Evolutionary conservation across 2,888 invertebrate species (phyloP).

Genomic region (Steromphala cineraria): DNA sequence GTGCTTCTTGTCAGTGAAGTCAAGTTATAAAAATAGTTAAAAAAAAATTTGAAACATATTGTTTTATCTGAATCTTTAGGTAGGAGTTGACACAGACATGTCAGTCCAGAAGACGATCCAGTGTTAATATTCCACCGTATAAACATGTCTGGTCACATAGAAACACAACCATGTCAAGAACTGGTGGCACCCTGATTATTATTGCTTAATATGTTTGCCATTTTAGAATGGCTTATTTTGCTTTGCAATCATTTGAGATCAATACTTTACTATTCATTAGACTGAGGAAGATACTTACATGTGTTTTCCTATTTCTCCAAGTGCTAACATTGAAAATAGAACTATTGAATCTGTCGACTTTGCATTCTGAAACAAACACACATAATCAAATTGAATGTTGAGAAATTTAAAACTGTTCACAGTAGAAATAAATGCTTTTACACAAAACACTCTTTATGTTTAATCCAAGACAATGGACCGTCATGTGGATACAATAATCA

Average conservation of each 20-base stretch:
- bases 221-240: no score
- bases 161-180: constrained; percentile 8
- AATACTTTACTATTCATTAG: no score
- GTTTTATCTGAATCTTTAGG: neutral
- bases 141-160: neutral
- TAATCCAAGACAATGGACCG: no score
- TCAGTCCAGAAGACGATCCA: constrained; percentile 6
- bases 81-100: neutral
- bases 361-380: constrained; percentile 77
- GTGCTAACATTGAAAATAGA: constrained; percentile 93
- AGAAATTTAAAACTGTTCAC: no score
- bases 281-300: constrained; percentile 80
- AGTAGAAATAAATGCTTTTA: no score
- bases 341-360: constrained; percentile 80
- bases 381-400: no score
- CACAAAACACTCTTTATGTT: no score
- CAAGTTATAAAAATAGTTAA: no score
- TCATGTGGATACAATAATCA: no score
- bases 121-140: neutral
- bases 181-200: neutral
- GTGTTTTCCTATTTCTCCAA: constrained; percentile 97
- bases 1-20: no score
- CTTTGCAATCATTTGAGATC: no score
- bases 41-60: no score
- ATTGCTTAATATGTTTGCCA: neutral